Percentiles rank a stretch among this genome's conserved stretches.
Evolutionary conservation across 2,113 vertebrate genomes (phyloP).

Genomic region (Nothocercus nigrocapillus): DNA sequence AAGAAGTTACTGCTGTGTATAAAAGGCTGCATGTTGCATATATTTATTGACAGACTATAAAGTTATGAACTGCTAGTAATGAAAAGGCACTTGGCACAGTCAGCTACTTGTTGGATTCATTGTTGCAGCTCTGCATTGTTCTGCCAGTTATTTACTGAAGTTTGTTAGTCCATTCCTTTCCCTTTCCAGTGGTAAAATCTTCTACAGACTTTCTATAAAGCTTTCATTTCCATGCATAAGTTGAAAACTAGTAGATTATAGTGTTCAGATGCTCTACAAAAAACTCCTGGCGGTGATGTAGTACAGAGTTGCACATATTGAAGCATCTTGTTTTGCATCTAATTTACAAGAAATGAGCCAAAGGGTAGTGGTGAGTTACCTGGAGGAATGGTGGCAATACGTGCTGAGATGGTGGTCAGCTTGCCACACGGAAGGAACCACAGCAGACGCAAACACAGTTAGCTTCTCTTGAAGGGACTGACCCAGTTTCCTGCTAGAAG

Average conservation of each 20-base stretch:
- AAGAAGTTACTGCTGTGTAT: not conserved
- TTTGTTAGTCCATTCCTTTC: not conserved
- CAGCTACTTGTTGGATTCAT: not conserved
- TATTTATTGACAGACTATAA: not conserved
- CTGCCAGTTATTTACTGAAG: not conserved
- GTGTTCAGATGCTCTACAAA: not conserved
- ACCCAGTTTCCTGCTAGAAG: not conserved
- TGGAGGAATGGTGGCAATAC: not conserved
- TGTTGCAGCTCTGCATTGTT: not conserved
- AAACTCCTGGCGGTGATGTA: not conserved
- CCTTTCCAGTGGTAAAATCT: not conserved
- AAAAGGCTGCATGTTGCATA: not conserved
- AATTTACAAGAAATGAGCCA: not conserved
- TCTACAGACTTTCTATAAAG: not conserved
- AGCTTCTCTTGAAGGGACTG: not conserved
- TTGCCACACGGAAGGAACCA: not conserved
- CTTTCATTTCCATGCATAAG: not conserved
- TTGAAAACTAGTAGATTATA: not conserved
- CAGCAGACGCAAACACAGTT: not conserved
- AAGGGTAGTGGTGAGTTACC: not conserved
- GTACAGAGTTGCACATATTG: not conserved
- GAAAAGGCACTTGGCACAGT: not conserved
- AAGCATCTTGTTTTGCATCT: not conserved
- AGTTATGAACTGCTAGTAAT: not conserved
- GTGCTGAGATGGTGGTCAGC: not conserved